Evolutionary conservation across 92 coral and sea anemone species (phyloP).

Genomic region (Meandrina meandrites): DNA sequence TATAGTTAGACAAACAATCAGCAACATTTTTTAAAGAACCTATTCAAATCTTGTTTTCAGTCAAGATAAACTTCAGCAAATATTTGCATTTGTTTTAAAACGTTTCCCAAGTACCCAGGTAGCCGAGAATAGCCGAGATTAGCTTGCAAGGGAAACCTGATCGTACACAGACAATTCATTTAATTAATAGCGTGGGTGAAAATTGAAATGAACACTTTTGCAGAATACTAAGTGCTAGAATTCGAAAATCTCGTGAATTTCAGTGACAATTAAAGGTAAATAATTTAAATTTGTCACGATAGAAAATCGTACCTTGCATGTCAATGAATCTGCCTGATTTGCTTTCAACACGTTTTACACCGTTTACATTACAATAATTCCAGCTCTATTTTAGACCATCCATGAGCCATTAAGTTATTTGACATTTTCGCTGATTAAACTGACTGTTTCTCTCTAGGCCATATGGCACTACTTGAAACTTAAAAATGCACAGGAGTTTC

Average conservation of each 20-base stretch:
- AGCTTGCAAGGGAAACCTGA: neutral
- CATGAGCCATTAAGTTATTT: conserved; percentile 18
- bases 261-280: conserved; percentile 12
- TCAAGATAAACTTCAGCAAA: conserved; percentile 10
- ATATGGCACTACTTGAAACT: conserved; percentile 23
- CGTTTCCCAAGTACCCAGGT: neutral
- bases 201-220: neutral
- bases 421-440: conserved; percentile 17
- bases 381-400: conserved; percentile 30
- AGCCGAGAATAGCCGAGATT: neutral
- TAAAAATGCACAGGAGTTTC: conserved; percentile 13
- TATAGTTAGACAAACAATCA: neutral
- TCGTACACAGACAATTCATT: neutral
- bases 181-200: neutral
- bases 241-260: conserved; percentile 4
- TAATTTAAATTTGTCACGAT: neutral
- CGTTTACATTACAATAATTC: conserved; percentile 2
- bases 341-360: neutral
- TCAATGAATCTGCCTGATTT: neutral
- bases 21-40: conserved; percentile 17
- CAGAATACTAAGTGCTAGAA: neutral
- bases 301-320: conserved; percentile 12
- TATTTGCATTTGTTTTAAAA: conserved; percentile 17
- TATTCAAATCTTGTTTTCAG: conserved; percentile 13
- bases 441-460: conserved; percentile 44